These are phyloP conservation scores for Meandrusa payeni DNA, from an alignment of 2,888 invertebrate species.

Conservation along the genomic window DNA sequence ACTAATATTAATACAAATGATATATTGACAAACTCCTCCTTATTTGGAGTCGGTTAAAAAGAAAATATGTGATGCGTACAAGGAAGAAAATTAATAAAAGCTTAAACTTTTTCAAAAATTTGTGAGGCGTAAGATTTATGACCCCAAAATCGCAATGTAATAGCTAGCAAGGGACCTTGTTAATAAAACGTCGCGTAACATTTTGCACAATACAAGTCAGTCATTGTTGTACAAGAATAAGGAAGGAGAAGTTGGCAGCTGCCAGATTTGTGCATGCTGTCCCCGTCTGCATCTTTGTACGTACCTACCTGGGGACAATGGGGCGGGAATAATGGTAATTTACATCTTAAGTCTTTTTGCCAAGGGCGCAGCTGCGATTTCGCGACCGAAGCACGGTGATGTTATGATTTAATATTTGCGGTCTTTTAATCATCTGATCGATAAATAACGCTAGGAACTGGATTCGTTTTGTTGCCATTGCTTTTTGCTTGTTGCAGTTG, in stretches of 20 bases:
- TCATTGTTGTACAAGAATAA: conserved; percentile 64
- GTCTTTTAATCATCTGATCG: conserved; percentile 52
- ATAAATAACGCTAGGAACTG: conserved; percentile 34
- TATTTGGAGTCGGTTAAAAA: no score
- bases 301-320: conserved; percentile 60
- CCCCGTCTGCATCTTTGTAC: conserved; percentile 76
- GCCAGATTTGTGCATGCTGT: conserved; percentile 74
- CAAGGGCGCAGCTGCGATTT: conserved; percentile 75
- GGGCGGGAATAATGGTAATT: conserved; percentile 73
- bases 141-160: conserved; percentile 10
- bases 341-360: conserved; percentile 76
- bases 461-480: conserved; percentile 1
- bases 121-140: conserved; percentile 9
- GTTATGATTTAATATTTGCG: conserved; percentile 40
- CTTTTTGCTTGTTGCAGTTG: no score
- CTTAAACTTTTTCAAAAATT: no score
- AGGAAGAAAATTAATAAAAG: no score
- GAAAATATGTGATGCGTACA: no score
- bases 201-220: conserved; percentile 69
- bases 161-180: conserved; percentile 35
- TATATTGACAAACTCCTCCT: no score
- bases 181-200: conserved; percentile 61
- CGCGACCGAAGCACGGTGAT: conserved; percentile 48
- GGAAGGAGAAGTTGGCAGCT: conserved; percentile 74
- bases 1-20: no score